phyloP scores from a whole-genome alignment of 2,113 vertebrate species.

The Climacteris rufus region DNA sequence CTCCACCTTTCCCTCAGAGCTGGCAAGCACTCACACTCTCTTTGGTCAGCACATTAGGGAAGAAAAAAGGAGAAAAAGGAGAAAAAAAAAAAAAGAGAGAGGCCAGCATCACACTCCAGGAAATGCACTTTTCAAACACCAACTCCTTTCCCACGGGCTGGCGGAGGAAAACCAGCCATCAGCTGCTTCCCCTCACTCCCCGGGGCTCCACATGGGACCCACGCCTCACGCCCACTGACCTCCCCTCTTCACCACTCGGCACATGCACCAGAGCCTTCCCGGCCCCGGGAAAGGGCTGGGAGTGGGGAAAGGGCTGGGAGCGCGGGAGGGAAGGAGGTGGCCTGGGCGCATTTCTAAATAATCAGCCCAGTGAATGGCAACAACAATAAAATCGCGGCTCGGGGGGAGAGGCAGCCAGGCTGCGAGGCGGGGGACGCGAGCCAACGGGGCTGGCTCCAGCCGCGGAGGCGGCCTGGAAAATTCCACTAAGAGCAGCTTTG shows the following conservation, averaged over 20 bases:
- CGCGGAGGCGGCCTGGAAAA: conserved; percentile 58
- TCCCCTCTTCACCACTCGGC: not conserved
- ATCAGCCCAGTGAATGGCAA: conserved; percentile 30
- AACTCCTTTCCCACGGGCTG: conserved; percentile 62
- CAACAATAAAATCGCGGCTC: conserved; percentile 36
- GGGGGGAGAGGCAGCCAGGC: not conserved
- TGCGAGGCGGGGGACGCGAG: conserved; percentile 6
- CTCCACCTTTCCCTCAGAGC: not conserved
- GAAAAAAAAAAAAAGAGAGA: not conserved
- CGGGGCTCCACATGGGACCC: not conserved
- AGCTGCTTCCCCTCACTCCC: conserved; percentile 27
- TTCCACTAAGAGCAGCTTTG: conserved; percentile 60
- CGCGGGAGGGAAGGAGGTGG: not conserved
- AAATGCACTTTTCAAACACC: conserved; percentile 61
- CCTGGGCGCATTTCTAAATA: conserved; percentile 36
- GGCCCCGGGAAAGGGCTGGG: not conserved
- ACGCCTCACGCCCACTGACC: not conserved
- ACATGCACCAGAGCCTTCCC: not conserved
- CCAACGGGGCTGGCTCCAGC: conserved; percentile 38
- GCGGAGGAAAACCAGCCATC: conserved; percentile 13
- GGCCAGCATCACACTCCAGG: not conserved
- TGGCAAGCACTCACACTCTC: fast-evolving
- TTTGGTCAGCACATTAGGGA: not conserved
- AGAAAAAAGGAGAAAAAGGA: not conserved
- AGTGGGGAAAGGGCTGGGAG: not conserved